A percentile compares a stretch with the other conserved stretches of the same genome.
Evolutionary conservation across 2,113 vertebrate species (phyloP).

Genomic region (Lophius piscatorius): DNA sequence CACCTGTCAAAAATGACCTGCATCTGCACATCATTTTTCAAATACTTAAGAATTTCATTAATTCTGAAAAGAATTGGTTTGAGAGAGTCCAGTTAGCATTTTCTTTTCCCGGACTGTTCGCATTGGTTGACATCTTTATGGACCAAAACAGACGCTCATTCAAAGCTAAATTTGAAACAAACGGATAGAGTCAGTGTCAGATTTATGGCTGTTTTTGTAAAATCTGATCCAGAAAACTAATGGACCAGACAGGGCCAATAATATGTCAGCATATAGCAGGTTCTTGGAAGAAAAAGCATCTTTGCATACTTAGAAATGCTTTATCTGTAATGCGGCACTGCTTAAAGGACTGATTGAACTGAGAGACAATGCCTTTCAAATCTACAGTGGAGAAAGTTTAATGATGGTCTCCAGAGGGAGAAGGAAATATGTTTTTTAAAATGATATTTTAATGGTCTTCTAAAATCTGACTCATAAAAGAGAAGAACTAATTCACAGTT

Average conservation of each 20-base stretch:
- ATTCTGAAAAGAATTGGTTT: constrained; percentile 5
- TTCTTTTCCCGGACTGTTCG: background rate
- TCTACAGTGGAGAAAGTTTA: background rate
- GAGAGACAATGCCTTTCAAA: background rate
- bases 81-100: constrained; percentile 1
- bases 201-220: constrained; percentile 12
- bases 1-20: background rate
- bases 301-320: background rate
- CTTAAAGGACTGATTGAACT: no score
- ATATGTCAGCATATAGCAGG: background rate
- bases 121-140: background rate
- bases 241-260: background rate
- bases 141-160: background rate
- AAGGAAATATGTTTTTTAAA: no score
- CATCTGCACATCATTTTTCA: constrained; percentile 9
- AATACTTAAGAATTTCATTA: constrained; percentile 9
- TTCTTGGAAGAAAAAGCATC: background rate
- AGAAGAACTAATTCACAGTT: no score
- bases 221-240: background rate
- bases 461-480: no score
- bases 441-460: no score
- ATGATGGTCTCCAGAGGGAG: background rate
- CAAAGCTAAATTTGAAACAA: constrained; percentile 9
- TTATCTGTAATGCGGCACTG: background rate
- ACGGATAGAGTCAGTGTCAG: constrained; percentile 1